Conservation (phyloP, 2,797 vertebrate genomes). For the Hoplostethus atlanticus region DNA sequence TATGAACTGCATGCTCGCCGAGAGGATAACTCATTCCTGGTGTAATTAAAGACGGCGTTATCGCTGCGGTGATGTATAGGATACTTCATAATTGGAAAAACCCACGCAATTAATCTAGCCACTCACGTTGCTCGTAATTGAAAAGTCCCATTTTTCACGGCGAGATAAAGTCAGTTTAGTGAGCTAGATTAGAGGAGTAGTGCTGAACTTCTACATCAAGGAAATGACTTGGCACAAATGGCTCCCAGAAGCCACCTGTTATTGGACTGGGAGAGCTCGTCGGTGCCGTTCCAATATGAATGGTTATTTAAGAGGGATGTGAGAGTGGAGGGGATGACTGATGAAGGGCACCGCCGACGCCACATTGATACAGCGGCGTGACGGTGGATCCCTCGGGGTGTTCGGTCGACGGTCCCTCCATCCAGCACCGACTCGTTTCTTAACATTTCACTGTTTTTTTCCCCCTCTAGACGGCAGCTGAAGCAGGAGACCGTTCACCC, state of each 20-base stretch:
- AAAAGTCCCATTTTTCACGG: background rate
- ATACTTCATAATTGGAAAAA: constrained; percentile 27
- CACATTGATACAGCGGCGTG: too few relatives aligned
- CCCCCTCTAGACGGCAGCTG: constrained; percentile 31
- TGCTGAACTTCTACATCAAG: background rate
- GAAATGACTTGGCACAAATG: background rate
- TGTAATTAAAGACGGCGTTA: constrained; percentile 39
- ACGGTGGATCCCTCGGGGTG: too few relatives aligned
- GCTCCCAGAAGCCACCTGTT: background rate
- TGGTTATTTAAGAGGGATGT: background rate
- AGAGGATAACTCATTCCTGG: constrained; percentile 16
- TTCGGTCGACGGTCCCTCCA: background rate
- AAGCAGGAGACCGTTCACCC: constrained; percentile 2
- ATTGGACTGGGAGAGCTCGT: background rate
- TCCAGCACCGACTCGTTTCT: background rate
- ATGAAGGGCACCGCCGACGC: too few relatives aligned
- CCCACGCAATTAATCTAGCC: constrained; percentile 14
- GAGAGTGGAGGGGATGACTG: background rate
- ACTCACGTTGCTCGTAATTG: background rate
- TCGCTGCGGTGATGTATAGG: constrained; percentile 18
- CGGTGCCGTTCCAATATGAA: background rate
- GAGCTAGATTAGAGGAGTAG: background rate
- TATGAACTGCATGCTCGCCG: constrained; percentile 20
- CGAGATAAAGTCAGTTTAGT: background rate
- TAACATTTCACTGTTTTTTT: background rate